Evolutionary conservation across 2,888 invertebrate genomes (phyloP), one percentile per base, ranked within the genome.

Genomic region (Portevinia maculata): DNA sequence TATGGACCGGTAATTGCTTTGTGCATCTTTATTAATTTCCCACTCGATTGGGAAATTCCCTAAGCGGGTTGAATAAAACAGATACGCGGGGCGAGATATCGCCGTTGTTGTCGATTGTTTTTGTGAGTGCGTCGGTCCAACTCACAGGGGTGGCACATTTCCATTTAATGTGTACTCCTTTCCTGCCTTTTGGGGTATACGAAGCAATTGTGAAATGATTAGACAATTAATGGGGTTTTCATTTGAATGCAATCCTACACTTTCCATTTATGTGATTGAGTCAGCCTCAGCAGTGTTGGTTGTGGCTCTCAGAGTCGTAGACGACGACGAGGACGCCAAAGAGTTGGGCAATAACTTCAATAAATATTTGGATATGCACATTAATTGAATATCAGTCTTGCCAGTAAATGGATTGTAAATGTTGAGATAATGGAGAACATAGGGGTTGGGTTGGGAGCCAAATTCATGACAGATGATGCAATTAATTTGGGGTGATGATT

Each of bases 21-120:
- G 83, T 83, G 83, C 83, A 83, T 83, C 78, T 83, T 83, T 83
- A 83, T 83, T 83, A 83, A 83, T 83, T 71, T 83, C 83, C 83
- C 83, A 71, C 83, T 73, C 67, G 83, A 73, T 78, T 76, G 78
- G 64, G 71, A 83, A 78, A 83, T 67, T 73, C 83, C 76, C 83
- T 46, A 55, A 78, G 78, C 67, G 71, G 62, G 67, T 67, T 83
- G 76, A 60, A 71, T 73, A 74, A 52, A 53, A 9, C 65, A 46
- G 15, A 24, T 41, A 28, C 34, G 19, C 34, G 34, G 34, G 8
- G 7, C n/a, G 4, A 15, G 19, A 34, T 21, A 24, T 19, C 53
- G 53, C 7, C 53, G 37, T 37, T n/a, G 28, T 21, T 60, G 73
- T 60, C 71, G 59, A 71, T 79, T 62, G 67, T 67, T 73, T 52